These are phyloP conservation scores for Nephila pilipes DNA, from an alignment of 1,140 invertebrate genomes.

Conservation along the genomic window DNA sequence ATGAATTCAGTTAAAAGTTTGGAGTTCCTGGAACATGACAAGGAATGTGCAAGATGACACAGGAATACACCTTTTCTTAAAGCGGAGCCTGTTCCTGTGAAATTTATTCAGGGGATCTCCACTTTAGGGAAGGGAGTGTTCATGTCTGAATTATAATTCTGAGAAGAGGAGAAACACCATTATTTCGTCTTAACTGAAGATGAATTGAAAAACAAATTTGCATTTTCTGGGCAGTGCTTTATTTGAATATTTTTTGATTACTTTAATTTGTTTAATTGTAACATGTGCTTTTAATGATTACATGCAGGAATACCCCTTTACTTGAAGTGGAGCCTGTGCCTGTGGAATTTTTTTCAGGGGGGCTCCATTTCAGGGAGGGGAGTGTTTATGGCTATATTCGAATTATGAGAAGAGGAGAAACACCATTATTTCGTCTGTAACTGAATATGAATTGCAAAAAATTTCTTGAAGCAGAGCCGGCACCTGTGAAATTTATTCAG, in stretches of 20 bases:
- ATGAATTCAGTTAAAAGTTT: too few relatives aligned
- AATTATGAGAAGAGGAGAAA: too few relatives aligned
- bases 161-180: too few relatives aligned
- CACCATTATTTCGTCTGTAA: too few relatives aligned
- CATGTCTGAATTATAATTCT: not conserved
- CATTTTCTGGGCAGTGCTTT: too few relatives aligned
- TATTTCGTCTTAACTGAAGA: too few relatives aligned
- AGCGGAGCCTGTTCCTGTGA: not conserved
- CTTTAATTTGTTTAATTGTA: too few relatives aligned
- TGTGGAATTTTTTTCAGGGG: not conserved
- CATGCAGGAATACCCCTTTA: not conserved
- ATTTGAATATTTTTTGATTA: too few relatives aligned
- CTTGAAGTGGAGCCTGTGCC: not conserved
- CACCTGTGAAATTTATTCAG: not conserved
- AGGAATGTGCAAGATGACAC: not conserved
- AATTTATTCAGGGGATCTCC: not conserved
- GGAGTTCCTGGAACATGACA: too few relatives aligned
- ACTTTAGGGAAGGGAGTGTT: conserved; percentile 1
- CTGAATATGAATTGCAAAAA: too few relatives aligned
- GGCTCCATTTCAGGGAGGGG: not conserved
- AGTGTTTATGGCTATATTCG: not conserved
- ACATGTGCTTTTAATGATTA: too few relatives aligned
- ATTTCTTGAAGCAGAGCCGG: not conserved
- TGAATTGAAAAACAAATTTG: too few relatives aligned
- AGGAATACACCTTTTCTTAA: not conserved